Percentiles rank a stretch among this genome's conserved stretches.
These are phyloP conservation scores for Sander vitreus DNA, from an alignment of 2,113 vertebrate species.

Conservation along the genomic window DNA sequence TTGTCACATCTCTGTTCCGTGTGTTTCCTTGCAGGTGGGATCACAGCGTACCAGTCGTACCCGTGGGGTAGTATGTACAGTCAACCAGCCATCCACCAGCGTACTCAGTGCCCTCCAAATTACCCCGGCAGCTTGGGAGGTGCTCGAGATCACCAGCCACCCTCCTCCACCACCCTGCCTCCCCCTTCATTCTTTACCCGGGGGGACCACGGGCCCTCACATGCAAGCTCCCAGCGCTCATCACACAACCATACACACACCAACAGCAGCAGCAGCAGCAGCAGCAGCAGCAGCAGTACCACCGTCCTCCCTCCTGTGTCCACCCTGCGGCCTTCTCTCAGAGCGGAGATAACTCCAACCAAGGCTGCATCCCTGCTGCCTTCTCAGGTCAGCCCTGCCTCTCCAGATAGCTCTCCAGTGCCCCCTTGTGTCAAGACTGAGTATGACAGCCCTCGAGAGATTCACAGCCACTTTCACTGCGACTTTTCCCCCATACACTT, in stretches of 20 bases:
- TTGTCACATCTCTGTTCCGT: conserved; percentile 13
- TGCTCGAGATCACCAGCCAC: conserved; percentile 53
- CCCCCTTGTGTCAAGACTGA: conserved; percentile 76
- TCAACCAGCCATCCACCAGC: conserved; percentile 73
- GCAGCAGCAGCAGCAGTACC: not conserved
- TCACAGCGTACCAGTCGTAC: conserved; percentile 77
- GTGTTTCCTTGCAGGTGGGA: conserved; percentile 65
- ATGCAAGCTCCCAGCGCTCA: conserved; percentile 40
- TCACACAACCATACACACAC: conserved; percentile 45
- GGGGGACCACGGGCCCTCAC: conserved; percentile 46
- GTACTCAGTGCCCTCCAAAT: conserved; percentile 62
- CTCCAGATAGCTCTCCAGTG: conserved; percentile 64
- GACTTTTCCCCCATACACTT: conserved; percentile 85
- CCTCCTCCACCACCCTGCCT: conserved; percentile 58
- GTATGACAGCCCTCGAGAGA: conserved; percentile 75
- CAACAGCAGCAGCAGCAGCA: conserved; percentile 1
- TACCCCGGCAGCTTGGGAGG: conserved; percentile 42
- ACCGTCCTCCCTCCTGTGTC: conserved; percentile 68
- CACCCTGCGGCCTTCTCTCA: conserved; percentile 53
- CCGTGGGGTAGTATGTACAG: conserved; percentile 80
- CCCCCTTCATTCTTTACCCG: conserved; percentile 66
- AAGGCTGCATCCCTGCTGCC: conserved; percentile 43
- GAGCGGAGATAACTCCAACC: conserved; percentile 55
- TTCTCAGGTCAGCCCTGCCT: conserved; percentile 57
- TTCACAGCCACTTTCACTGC: conserved; percentile 82